Conservation (phyloP, 2,888 invertebrate species). For the Rhamnusium bicolor region DNA sequence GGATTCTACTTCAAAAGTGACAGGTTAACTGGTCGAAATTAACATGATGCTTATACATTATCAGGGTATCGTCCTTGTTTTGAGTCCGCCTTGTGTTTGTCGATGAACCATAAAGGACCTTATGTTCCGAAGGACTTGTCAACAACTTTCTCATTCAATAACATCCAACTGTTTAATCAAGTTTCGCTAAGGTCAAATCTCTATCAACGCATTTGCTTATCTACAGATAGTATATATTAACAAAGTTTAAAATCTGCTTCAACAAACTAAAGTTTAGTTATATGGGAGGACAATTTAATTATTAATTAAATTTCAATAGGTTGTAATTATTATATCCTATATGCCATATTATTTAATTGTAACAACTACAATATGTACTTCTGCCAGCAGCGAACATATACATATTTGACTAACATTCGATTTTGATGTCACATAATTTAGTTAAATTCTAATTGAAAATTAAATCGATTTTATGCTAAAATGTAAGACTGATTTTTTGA, state of each 20-base stretch:
- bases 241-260: conserved; percentile 17
- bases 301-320: neutral
- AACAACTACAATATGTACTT: neutral
- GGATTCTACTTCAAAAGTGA: neutral
- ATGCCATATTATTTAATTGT: neutral
- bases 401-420: no score
- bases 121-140: conserved; percentile 6
- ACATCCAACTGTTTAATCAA: conserved; percentile 48
- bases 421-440: no score
- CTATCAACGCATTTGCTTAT: conserved; percentile 42
- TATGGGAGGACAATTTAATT: neutral
- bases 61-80: neutral
- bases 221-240: conserved; percentile 32
- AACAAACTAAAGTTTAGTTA: conserved; percentile 1
- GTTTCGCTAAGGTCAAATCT: conserved; percentile 50
- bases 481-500: no score
- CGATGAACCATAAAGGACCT: neutral
- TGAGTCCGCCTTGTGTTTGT: conserved; percentile 15
- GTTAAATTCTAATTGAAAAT: no score
- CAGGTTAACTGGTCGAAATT: conserved; percentile 14
- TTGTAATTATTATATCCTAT: neutral
- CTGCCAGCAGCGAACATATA: neutral
- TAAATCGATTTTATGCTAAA: no score
- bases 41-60: conserved; percentile 17
- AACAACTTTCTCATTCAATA: conserved; percentile 34